phyloP scores from a whole-genome alignment of 2,113 vertebrate genomes.

The Peromyscus leucopus region DNA sequence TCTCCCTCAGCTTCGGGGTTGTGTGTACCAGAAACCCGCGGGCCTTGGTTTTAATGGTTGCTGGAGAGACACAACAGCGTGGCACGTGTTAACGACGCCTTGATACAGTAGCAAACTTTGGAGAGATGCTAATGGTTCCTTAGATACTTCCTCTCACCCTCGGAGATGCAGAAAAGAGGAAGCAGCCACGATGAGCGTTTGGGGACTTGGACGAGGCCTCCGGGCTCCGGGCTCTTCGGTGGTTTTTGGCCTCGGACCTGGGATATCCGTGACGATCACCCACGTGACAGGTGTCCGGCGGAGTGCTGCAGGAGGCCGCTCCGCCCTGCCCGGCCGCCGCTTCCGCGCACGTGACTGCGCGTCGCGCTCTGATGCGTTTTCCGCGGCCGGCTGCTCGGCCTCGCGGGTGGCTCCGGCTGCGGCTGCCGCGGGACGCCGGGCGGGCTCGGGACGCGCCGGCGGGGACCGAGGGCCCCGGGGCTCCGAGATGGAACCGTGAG shows the following conservation, averaged over 20 bases:
- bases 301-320: background rate
- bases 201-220: too few species aligned
- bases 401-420: background rate
- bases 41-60: background rate
- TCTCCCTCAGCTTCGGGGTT: background rate
- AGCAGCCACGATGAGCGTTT: background rate
- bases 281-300: background rate
- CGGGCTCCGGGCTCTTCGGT: background rate
- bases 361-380: constrained; percentile 63
- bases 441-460: constrained; percentile 16
- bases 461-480: background rate
- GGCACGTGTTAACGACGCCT: background rate
- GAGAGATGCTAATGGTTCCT: background rate
- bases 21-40: background rate
- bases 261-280: too few species aligned
- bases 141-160: background rate
- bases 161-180: background rate
- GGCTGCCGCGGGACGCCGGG: background rate
- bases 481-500: constrained; percentile 82
- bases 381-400: background rate
- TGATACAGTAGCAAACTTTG: background rate
- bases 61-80: background rate
- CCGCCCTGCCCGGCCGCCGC: background rate
- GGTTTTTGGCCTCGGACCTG: too few species aligned
- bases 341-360: constrained; percentile 69